phyloP scores from a whole-genome alignment of 2,797 vertebrate genomes.

The Lutjanus campechanus region DNA sequence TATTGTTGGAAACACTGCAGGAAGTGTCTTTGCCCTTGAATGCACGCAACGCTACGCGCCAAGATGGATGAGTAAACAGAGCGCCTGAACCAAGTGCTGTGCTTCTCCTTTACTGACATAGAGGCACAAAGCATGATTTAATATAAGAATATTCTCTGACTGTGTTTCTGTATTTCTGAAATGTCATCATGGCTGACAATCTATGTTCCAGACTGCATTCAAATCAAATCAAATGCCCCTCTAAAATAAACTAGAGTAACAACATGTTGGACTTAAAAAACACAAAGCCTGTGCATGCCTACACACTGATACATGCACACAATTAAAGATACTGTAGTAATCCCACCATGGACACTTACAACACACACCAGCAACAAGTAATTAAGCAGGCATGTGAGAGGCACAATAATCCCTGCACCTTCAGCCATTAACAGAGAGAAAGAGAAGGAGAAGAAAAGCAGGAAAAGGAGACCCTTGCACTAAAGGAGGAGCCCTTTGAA shows the following conservation, averaged over 20 bases:
- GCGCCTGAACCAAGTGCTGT: no score
- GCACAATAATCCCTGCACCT: conserved; percentile 64
- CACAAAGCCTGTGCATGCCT: conserved; percentile 12
- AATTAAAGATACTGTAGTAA: conserved; percentile 43
- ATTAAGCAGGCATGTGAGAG: conserved; percentile 69
- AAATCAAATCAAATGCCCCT: no score
- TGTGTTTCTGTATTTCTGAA: background rate
- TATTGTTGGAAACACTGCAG: no score
- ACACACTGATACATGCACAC: conserved; percentile 8
- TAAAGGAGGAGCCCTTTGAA: conserved; percentile 78
- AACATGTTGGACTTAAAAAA: background rate
- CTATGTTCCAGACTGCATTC: no score
- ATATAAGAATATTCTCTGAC: no score
- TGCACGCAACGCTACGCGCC: no score
- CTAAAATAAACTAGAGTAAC: background rate
- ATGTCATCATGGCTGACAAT: background rate
- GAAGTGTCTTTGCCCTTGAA: no score
- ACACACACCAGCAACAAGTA: conserved; percentile 64
- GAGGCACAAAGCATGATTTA: no score
- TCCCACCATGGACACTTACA: conserved; percentile 31
- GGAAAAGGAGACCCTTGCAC: conserved; percentile 66
- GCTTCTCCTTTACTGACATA: no score
- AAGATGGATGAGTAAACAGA: no score
- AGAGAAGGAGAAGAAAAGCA: conserved; percentile 57
- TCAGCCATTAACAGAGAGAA: conserved; percentile 57